Conservation (phyloP, 2,888 invertebrate genomes). For the Cremastinae sp. region DNA sequence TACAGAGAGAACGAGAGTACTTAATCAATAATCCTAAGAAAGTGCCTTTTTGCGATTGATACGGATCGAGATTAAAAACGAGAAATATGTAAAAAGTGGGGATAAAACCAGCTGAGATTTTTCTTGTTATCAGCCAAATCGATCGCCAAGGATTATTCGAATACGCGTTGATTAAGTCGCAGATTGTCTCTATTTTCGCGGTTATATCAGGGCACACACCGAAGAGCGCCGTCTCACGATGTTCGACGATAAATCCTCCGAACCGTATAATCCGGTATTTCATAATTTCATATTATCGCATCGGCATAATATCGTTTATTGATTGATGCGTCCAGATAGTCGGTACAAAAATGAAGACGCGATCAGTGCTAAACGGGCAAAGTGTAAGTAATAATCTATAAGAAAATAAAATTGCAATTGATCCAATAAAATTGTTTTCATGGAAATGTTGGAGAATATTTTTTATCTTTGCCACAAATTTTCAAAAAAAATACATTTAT, state of each 20-base stretch:
- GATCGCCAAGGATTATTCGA: constrained; percentile 39
- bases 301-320: constrained; percentile 43
- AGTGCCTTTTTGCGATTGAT: constrained; percentile 64
- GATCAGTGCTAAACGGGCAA: constrained; percentile 52
- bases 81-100: constrained; percentile 15
- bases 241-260: constrained; percentile 16
- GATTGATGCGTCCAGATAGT: constrained; percentile 33
- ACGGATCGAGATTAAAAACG: constrained; percentile 18
- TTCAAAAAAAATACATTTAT: no score
- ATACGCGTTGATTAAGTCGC: neutral
- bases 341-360: constrained; percentile 19
- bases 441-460: constrained; percentile 5
- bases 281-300: constrained; percentile 52
- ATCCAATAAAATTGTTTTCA: constrained; percentile 10
- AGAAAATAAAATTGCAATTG: constrained; percentile 42
- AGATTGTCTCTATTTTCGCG: neutral
- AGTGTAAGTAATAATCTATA: constrained; percentile 49
- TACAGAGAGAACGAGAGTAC: constrained; percentile 56
- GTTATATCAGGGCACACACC: neutral
- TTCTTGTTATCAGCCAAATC: constrained; percentile 36
- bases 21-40: constrained; percentile 64
- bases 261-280: constrained; percentile 21
- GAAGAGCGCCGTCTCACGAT: constrained; percentile 5
- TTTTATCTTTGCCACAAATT: neutral
- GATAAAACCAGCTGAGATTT: constrained; percentile 20